Evolutionary conservation across 1,140 invertebrate genomes (phyloP).

Genomic region (Anoplolepis gracilipes): DNA sequence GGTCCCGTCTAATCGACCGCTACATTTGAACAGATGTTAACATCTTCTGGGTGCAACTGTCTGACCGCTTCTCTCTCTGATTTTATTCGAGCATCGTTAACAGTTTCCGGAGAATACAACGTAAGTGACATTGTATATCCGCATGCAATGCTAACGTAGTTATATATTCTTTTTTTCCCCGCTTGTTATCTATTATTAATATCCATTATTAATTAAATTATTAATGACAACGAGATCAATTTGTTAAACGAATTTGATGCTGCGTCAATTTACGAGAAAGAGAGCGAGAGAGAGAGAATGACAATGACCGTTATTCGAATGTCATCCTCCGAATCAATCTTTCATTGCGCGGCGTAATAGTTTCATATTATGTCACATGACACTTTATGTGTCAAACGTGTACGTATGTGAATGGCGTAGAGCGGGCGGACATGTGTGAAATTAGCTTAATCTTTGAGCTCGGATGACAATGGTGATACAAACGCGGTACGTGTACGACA

Average conservation of each 20-base stretch:
- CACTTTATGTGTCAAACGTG: constrained; percentile 65
- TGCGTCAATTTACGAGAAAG: constrained; percentile 52
- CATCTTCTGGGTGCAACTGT: constrained; percentile 63
- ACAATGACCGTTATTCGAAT: constrained; percentile 54
- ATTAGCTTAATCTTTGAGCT: constrained; percentile 86
- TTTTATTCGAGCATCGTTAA: constrained; percentile 71
- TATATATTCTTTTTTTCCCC: background rate
- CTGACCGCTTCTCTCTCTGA: constrained; percentile 42
- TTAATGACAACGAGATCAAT: background rate
- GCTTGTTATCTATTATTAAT: background rate
- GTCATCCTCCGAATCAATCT: constrained; percentile 49
- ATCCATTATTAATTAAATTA: background rate
- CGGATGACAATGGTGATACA: constrained; percentile 86
- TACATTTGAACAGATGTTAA: constrained; percentile 78
- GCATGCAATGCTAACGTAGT: background rate
- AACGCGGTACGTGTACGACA: constrained; percentile 82
- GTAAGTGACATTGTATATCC: background rate
- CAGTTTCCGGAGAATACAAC: constrained; percentile 46
- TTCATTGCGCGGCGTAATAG: constrained; percentile 57
- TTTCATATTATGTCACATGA: constrained; percentile 77
- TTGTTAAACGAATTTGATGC: background rate
- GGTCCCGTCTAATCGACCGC: constrained; percentile 74
- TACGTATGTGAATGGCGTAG: constrained; percentile 62
- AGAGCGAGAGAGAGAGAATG: constrained; percentile 9
- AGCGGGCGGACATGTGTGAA: constrained; percentile 86